Percentiles rank a stretch among this genome's conserved stretches.
These are phyloP conservation scores for Oncorhynchus mykiss DNA, from an alignment of 2,113 vertebrate genomes.

Conservation along the genomic window DNA sequence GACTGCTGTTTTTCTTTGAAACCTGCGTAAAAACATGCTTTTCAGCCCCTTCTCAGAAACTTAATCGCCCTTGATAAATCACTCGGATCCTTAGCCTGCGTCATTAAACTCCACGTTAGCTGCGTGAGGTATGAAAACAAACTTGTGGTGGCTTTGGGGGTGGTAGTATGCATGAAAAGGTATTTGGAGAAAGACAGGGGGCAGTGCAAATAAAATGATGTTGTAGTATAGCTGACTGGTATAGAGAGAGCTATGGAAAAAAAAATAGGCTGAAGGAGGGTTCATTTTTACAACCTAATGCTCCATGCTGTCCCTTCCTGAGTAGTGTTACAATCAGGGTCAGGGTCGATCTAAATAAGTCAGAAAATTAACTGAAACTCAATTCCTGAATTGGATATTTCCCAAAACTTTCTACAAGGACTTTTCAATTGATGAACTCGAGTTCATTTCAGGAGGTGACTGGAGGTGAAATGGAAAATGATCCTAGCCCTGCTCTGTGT, in stretches of 20 bases:
- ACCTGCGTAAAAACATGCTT: constrained; percentile 35
- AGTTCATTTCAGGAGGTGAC: too few species aligned
- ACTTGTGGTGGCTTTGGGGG: constrained; percentile 24
- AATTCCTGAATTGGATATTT: not conserved
- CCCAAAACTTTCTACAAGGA: too few species aligned
- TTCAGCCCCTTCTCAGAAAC: constrained; percentile 40
- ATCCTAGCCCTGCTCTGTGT: too few species aligned
- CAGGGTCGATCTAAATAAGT: not conserved
- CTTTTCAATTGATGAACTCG: too few species aligned
- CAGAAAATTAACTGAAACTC: not conserved
- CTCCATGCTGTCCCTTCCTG: not conserved
- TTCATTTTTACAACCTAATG: not conserved
- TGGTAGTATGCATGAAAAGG: constrained; percentile 33
- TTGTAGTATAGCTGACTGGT: not conserved
- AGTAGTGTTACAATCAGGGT: not conserved
- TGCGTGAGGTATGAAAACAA: constrained; percentile 48
- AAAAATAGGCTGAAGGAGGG: not conserved
- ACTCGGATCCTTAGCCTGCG: constrained; percentile 46
- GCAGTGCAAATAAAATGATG: constrained; percentile 27
- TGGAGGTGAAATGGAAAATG: too few species aligned
- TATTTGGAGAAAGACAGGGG: constrained; percentile 36
- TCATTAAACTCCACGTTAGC: constrained; percentile 55
- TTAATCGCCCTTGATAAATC: constrained; percentile 55
- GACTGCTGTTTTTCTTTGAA: constrained; percentile 30
- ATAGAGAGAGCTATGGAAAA: not conserved